Conservation (phyloP, 2,888 invertebrate species). For the Himalopsyche tibetana region DNA sequence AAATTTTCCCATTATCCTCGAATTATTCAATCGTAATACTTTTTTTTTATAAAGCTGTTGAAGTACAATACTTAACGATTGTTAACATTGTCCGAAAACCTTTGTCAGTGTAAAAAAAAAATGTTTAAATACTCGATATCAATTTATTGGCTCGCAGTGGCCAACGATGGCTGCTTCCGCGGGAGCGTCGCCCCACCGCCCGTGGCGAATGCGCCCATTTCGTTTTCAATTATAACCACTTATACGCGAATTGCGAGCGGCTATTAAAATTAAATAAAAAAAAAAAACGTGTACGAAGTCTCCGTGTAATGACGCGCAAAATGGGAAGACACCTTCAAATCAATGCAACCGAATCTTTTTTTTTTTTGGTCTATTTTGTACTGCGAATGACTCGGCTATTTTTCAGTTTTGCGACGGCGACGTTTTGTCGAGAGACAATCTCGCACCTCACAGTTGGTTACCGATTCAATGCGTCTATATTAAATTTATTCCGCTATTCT, state of each 20-base stretch:
- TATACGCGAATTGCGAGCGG: slow-evolving; percentile 55
- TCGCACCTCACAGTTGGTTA: background rate
- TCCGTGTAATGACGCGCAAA: slow-evolving; percentile 39
- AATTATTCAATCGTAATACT: too few species aligned
- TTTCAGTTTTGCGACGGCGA: slow-evolving; percentile 9
- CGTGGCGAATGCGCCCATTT: slow-evolving; percentile 55
- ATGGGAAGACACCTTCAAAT: slow-evolving; percentile 37
- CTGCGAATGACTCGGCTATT: background rate
- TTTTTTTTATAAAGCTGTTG: too few species aligned
- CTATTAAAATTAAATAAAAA: slow-evolving; percentile 37
- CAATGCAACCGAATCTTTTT: slow-evolving; percentile 7
- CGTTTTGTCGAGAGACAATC: background rate
- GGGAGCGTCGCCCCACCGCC: slow-evolving; percentile 42
- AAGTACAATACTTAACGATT: too few species aligned
- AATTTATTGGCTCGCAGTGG: background rate
- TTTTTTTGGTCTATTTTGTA: slow-evolving; percentile 1
- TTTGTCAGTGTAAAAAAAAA: too few species aligned
- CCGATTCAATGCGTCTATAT: too few species aligned
- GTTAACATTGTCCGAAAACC: too few species aligned
- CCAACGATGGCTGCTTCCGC: background rate
- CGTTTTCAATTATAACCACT: slow-evolving; percentile 60
- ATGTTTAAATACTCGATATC: too few species aligned
- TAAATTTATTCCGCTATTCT: too few species aligned
- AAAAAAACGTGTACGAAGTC: slow-evolving; percentile 1
- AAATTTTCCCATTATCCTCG: too few species aligned